Conservation (phyloP, 2,113 vertebrate genomes). For the Columbina picui region DNA sequence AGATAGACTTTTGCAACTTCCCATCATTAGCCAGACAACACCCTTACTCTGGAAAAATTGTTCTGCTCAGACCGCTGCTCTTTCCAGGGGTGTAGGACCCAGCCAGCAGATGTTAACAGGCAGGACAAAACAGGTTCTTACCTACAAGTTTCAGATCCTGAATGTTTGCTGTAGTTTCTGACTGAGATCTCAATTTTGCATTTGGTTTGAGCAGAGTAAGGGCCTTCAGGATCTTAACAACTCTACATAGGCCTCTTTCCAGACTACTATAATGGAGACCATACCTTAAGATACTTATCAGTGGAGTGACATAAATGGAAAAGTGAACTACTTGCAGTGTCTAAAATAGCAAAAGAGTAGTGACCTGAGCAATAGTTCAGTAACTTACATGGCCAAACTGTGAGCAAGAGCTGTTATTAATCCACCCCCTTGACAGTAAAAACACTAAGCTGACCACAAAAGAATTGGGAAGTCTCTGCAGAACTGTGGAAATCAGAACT, state of each 20-base stretch:
- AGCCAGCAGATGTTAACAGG: not conserved
- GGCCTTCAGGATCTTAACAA: not conserved
- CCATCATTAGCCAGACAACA: not conserved
- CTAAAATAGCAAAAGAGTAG: not conserved
- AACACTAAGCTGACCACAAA: fast-evolving
- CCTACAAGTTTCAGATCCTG: not conserved
- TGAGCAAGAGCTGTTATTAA: not conserved
- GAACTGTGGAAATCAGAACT: not conserved
- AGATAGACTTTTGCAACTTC: not conserved
- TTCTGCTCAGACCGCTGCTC: not conserved
- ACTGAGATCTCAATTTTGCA: not conserved
- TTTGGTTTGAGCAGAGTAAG: not conserved
- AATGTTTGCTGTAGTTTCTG: not conserved
- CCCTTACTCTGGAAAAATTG: not conserved
- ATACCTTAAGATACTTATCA: not conserved
- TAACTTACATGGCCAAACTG: not conserved
- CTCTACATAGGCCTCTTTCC: not conserved
- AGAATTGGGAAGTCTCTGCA: not conserved
- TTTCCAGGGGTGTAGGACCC: not conserved
- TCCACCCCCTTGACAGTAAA: not conserved
- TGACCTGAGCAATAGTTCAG: not conserved
- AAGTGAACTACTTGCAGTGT: not conserved
- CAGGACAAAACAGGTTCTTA: not conserved
- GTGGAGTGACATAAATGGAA: not conserved
- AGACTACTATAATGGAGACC: not conserved